Evolutionary conservation across 92 coral and sea anemone genomes (phyloP), one percentile per base, ranked within the genome.

Genomic region (Isaurus tuberculatus): DNA sequence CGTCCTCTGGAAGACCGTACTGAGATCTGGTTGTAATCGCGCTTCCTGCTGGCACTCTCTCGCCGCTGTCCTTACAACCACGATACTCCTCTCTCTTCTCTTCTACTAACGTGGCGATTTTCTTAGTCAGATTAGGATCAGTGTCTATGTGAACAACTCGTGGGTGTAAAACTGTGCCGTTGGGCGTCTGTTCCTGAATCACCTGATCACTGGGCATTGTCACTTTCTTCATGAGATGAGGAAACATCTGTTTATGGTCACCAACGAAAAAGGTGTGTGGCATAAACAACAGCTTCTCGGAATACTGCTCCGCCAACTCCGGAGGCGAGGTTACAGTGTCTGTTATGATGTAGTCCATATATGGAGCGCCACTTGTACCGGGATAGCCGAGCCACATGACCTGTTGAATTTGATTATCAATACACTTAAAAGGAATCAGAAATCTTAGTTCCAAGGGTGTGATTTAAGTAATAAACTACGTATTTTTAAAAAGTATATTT

Each of bases 361-460:
- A 97, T 7, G 99, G 98, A 2, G 99, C 98, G 10, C 99, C 99
- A 79, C 99, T 97, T 26, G 94, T 90, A 4, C 99, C 99, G 20
- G 99, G 99, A 71, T 97, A 97, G 8, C 99, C 99, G 48, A 97
- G 90, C 99, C 99, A 97, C 99, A 97, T 97, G 30, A 93, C 94
- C 98, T 95, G 68, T 31, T 70, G 58, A 51, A 32, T 9, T 46
- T 30, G 14, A 64, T n/a, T n/a, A n/a, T n/a, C n/a, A n/a, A n/a
- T n/a, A n/a, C n/a, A n/a, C 1, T 33, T 48, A 63, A 20, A 22
- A 25, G 14, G 13, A 63, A 6, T 25, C 20, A 55, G 0, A 25
- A 27, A n/a, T 7, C 29, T n/a, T n/a, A 28, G 5, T 55, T 17
- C 26, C 64, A 55, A 16, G 5, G 16, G 22, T n/a, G n/a, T n/a